Evolutionary conservation across 2,888 invertebrate genomes (phyloP), one percentile per base, ranked within the genome.

Genomic region (Peribatodes rhomboidaria): DNA sequence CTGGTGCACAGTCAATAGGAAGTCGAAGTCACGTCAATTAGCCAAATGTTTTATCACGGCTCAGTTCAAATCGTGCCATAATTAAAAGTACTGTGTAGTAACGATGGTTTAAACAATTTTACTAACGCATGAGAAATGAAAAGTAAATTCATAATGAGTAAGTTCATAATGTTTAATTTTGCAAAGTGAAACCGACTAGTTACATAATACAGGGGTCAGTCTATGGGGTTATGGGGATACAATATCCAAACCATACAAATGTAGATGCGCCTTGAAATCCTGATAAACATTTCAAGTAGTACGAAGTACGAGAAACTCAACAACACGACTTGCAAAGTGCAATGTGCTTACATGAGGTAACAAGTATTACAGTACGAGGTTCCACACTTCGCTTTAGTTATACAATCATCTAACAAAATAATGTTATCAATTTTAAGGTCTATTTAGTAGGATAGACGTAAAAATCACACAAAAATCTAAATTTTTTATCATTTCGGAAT

Each of bases 301-400:
- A 42, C 4, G 3, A 42, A 8, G 11, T 47, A 44, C 44, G 65
- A 72, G 37, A 75, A 75, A 72, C 72, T 75, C 74, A 73, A 72
- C 75, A 76, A 78, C 76, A 76, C 78, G 75, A 67, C 63, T 69
- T 55, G 64, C 70, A 78, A 70, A 74, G 69, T 71, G 75, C 70
- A 71, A 70, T 74, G 69, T 71, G 75, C 70, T 70, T 72, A 69
- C 58, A 70, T 74, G 74, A 76, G 76, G 75, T 79, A 75, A 67
- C 70, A 54, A 68, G 52, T 64, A 68, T 61, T 18, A 10, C 13
- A 53, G 33, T 56, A 46, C 31, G 31, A 31, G 18, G 14, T n/a
- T 14, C 10, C 14, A 16, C 14, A 14, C 11, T 16, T 42, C 18
- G 8, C 42, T 42, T 18, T 18, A 9, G 13, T 14, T 16, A 2